These are phyloP conservation scores for Sarotherodon lohbergeri DNA, from an alignment of 2,113 vertebrate genomes.

Conservation along the genomic window DNA sequence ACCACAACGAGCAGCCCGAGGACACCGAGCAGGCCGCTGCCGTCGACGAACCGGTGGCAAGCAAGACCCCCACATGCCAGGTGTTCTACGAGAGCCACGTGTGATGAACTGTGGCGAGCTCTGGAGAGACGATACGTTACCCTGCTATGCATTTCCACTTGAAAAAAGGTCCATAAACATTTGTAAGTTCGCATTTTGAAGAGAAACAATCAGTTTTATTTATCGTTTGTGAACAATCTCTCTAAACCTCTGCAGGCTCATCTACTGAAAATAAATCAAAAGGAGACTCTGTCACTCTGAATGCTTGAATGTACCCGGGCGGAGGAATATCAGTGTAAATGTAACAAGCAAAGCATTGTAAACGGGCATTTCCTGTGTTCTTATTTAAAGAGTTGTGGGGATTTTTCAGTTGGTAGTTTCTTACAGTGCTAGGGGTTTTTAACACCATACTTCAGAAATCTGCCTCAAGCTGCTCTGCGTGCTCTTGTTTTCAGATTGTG, in stretches of 20 bases:
- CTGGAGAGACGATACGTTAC: not conserved
- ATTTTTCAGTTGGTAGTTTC: not conserved
- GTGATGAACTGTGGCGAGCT: slow-evolving; percentile 56
- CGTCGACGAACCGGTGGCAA: not conserved
- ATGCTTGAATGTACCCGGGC: slow-evolving; percentile 63
- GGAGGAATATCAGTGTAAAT: not conserved
- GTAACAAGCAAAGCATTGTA: slow-evolving; percentile 37
- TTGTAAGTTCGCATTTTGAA: slow-evolving; percentile 2
- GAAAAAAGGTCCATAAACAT: slow-evolving; percentile 14
- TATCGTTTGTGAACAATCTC: not conserved
- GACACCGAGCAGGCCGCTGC: not conserved
- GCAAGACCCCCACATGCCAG: slow-evolving; percentile 64
- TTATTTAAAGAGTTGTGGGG: not conserved
- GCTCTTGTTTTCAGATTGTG: not conserved
- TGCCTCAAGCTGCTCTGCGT: slow-evolving; percentile 30
- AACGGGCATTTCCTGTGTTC: not conserved
- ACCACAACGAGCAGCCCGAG: slow-evolving; percentile 1
- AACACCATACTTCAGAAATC: slow-evolving; percentile 14
- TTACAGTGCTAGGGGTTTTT: slow-evolving; percentile 1
- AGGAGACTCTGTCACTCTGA: not conserved
- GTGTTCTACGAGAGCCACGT: slow-evolving; percentile 96
- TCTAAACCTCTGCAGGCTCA: not conserved
- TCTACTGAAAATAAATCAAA: not conserved
- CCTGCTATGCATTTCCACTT: slow-evolving; percentile 64
- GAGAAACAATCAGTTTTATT: slow-evolving; percentile 17